Evolutionary conservation across 2,113 vertebrate species (phyloP).

Genomic region (Columba livia): DNA sequence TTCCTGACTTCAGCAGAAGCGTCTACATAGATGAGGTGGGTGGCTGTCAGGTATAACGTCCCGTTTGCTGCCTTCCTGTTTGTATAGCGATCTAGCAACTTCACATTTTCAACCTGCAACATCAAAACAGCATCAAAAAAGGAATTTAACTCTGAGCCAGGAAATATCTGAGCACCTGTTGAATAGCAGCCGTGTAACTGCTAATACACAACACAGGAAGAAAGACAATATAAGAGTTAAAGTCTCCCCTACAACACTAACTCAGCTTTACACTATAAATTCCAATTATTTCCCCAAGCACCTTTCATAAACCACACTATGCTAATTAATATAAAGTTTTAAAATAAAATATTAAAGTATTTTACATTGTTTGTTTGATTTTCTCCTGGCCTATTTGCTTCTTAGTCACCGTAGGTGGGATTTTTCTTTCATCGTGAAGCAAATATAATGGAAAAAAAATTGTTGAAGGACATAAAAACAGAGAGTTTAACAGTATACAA

Average conservation of each 20-base stretch:
- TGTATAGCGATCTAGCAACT: constrained; percentile 76
- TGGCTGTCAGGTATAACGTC: constrained; percentile 82
- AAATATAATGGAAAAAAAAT: not conserved
- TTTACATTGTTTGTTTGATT: not conserved
- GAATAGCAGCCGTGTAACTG: not conserved
- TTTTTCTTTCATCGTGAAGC: not conserved
- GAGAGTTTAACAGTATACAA: not conserved
- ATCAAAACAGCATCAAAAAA: not conserved
- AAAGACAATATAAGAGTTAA: accelerated
- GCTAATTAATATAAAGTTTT: not conserved
- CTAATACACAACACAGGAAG: not conserved
- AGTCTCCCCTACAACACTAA: not conserved
- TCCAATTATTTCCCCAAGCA: not conserved
- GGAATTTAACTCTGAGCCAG: not conserved
- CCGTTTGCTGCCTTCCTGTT: constrained; percentile 74
- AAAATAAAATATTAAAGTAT: not conserved
- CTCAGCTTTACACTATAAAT: not conserved
- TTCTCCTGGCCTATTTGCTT: not conserved
- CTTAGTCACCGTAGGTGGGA: accelerated
- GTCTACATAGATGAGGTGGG: constrained; percentile 84
- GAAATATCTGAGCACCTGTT: not conserved
- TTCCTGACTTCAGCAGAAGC: constrained; percentile 71
- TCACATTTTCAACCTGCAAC: constrained; percentile 81
- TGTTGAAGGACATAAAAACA: not conserved
- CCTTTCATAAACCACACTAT: not conserved